phyloP scores from a whole-genome alignment of 2,113 vertebrate genomes.

The Naja naja region DNA sequence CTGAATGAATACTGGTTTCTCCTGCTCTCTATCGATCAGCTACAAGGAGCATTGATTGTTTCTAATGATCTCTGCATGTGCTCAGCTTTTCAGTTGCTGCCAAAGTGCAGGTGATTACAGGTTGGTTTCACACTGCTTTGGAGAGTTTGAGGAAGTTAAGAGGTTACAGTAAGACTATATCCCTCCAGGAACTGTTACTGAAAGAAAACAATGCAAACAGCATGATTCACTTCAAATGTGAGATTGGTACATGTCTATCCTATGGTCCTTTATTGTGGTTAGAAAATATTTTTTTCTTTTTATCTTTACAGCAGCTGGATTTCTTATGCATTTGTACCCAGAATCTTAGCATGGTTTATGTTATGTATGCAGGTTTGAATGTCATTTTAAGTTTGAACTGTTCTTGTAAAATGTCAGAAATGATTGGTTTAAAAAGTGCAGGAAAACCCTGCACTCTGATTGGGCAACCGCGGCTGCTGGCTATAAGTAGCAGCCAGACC shows the following conservation, averaged over 20 bases:
- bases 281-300: conserved; percentile 39
- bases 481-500: no score
- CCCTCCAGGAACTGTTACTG: neutral
- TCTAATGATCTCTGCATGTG: neutral
- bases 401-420: no score
- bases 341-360: neutral
- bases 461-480: no score
- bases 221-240: conserved; percentile 20
- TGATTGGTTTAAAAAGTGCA: no score
- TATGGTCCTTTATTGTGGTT: conserved; percentile 24
- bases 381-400: no score
- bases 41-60: neutral
- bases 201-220: neutral
- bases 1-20: neutral
- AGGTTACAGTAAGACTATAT: neutral
- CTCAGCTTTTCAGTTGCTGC: neutral
- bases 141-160: neutral
- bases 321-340: neutral
- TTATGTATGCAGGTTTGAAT: no score
- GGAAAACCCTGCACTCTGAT: no score
- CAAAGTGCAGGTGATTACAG: neutral
- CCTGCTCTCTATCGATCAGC: neutral
- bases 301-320: neutral
- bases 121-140: neutral
- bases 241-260: conserved; percentile 14